Percentiles rank a stretch among this genome's conserved stretches.
Evolutionary conservation across 2,888 invertebrate species (phyloP).

Genomic region (Caenorhabditis wallacei): DNA sequence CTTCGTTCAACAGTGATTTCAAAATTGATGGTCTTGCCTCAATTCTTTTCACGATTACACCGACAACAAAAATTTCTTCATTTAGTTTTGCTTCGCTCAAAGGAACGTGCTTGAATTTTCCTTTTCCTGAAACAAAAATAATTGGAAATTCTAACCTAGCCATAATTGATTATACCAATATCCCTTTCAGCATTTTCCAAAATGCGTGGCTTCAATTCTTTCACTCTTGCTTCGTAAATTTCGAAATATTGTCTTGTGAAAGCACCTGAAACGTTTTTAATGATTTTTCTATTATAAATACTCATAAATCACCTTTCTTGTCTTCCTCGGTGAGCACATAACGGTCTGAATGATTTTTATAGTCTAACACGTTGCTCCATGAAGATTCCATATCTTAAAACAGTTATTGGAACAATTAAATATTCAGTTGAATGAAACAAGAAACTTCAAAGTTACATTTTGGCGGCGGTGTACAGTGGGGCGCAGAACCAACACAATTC

Average conservation of each 20-base stretch:
- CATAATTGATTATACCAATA: slow-evolving; percentile 35
- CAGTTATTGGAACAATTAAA: neutral
- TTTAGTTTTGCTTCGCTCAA: slow-evolving; percentile 57
- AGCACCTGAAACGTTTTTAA: slow-evolving; percentile 34
- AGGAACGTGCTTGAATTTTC: slow-evolving; percentile 31
- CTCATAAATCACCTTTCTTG: slow-evolving; percentile 55
- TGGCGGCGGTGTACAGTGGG: slow-evolving; percentile 16
- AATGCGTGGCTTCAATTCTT: slow-evolving; percentile 59
- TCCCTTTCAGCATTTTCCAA: slow-evolving; percentile 56
- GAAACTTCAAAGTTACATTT: slow-evolving; percentile 13
- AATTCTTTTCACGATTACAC: slow-evolving; percentile 70
- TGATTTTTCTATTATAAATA: no score
- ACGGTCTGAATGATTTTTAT: slow-evolving; percentile 54
- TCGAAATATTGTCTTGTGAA: slow-evolving; percentile 69
- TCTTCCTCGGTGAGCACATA: slow-evolving; percentile 60
- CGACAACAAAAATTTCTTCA: slow-evolving; percentile 69
- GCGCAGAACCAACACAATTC: slow-evolving; percentile 26
- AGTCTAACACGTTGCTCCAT: slow-evolving; percentile 34
- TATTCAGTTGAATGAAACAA: no score
- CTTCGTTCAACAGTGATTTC: slow-evolving; percentile 61
- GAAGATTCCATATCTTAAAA: slow-evolving; percentile 2
- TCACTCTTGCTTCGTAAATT: slow-evolving; percentile 65
- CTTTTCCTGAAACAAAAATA: slow-evolving; percentile 57
- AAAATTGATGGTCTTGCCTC: slow-evolving; percentile 69
- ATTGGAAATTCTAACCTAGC: neutral